phyloP scores from a whole-genome alignment of 1,140 invertebrate genomes.

The Orussus abietinus region DNA sequence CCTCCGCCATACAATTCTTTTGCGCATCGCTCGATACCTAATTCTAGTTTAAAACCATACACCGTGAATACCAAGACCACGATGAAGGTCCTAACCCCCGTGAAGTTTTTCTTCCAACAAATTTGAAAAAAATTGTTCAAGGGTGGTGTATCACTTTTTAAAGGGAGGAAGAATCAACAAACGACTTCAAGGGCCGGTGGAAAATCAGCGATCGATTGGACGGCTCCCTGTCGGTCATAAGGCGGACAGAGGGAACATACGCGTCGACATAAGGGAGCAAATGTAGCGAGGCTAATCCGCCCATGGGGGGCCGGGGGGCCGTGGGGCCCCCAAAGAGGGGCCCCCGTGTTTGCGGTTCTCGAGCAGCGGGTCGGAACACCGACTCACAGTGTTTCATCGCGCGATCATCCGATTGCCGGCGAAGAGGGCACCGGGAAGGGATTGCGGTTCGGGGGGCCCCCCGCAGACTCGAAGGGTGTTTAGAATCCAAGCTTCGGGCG shows the following conservation, averaged over 20 bases:
- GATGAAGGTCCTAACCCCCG: no score
- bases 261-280: conserved; percentile 49
- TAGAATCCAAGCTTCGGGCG: conserved; percentile 18
- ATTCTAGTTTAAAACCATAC: no score
- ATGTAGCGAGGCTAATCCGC: conserved; percentile 50
- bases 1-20: no score
- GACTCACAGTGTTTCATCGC: conserved; percentile 39
- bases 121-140: no score
- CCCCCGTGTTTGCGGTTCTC: conserved; percentile 32
- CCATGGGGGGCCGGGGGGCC: conserved; percentile 15
- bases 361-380: conserved; percentile 35
- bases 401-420: conserved; percentile 40
- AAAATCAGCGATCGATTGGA: no score
- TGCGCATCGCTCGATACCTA: no score
- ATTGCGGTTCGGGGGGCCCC: conserved; percentile 24
- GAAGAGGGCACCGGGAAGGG: conserved; percentile 9
- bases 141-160: no score
- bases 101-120: no score
- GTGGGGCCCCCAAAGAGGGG: conserved; percentile 13
- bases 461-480: conserved; percentile 17
- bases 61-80: no score
- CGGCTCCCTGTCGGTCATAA: no score
- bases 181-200: no score
- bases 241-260: conserved; percentile 35
- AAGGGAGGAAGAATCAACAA: no score